Evolutionary conservation across 2,797 vertebrate genomes (phyloP), one percentile per base, ranked within the genome.

Genomic region (Leptoclinus maculatus): DNA sequence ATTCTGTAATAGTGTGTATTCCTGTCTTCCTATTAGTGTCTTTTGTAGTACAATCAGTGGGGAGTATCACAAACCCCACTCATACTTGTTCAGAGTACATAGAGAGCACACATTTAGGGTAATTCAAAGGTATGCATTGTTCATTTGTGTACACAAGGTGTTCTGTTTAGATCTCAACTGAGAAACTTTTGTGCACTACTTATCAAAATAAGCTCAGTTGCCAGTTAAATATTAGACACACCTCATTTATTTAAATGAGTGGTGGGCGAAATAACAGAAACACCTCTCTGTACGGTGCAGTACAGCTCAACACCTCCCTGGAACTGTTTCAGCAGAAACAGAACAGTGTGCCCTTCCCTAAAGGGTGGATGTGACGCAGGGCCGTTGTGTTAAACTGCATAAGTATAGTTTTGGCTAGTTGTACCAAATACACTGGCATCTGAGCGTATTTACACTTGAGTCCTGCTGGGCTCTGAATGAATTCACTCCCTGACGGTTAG

Each of bases 381-480:
- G 32, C 19, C 38, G 32, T 34, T 58, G 0, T n/a, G 0, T 59
- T 60, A 23, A 36, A 60, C 58, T 60, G 47, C 19, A n/a, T 21
- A 25, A 25, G 5, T 25, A 25, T 54, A 27, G 23, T 54, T 27
- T 27, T 25, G n/a, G 23, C 23, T 32, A 17, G 27, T 32, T 17
- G 3, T 57, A 57, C 14, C 27, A 29, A 17, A 79, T 36, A 54
- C 62, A 45, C 47, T 69, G 17, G 34, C 19, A 34, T 39, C 34
- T 45, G 32, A 25, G 38, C 67, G 38, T n/a, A 39, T 76, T 84
- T 64, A 32, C 21, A 12, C 19, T 21, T 39, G 29, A 23, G 45
- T 56, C 62, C 62, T 32, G 27, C 57, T 74, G 25, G 69, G 29
- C 67, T 64, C 32, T 60, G 34, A 71, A 64, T 68, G 25, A 21